Evolutionary conservation across 2,113 vertebrate genomes (phyloP), one percentile per base, ranked within the genome.

Genomic region (Morone saxatilis): DNA sequence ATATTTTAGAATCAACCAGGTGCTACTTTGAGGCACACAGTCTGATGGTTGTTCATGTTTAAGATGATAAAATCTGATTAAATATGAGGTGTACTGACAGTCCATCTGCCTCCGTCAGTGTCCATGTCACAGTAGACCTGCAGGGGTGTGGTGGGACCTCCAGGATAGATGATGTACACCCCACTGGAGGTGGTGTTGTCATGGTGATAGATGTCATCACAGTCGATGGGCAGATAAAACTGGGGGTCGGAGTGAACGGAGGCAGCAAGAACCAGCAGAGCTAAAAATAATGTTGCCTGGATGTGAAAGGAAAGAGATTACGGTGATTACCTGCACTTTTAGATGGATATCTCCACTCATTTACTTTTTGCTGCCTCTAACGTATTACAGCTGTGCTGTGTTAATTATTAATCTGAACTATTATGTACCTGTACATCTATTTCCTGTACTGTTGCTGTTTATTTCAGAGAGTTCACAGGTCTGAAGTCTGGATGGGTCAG

Each of bases 101-200:
- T 94, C 92, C 93, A 94, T 73, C 74, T 56, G 6, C 86, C 95
- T 0, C 94, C 93, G 0, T 96, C 94, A 0, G 93, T 95, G 74
- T 85, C 16, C 96, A 96, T 96, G 84, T 97, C 96, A 36, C 96
- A 96, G 93, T 94, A 96, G 75, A 96, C 96, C 0, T 94, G 91
- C 60, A 97, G 86, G 0, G 96, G 95, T 25, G 88, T 66, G 3
- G 84, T 91, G 43, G 94, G 94, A 20, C 95, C 95, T 0, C 91
- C 86, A 0, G 95, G 96, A 79, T 94, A 96, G 87, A 97, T 96
- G 57, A 87, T 92, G 85, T 96, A 96, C 22, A 96, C 93, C 0
- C 96, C 96, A 0, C 94, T 96, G 81, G 78, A 57, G 48, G 70
- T 91, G 4, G 48, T 88, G 65, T 89, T 84, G 65, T 88, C 65